A percentile compares a stretch with the other conserved stretches of the same genome.
Evolutionary conservation across 2,888 invertebrate species (phyloP).

Genomic region (Apocheima hispidaria): DNA sequence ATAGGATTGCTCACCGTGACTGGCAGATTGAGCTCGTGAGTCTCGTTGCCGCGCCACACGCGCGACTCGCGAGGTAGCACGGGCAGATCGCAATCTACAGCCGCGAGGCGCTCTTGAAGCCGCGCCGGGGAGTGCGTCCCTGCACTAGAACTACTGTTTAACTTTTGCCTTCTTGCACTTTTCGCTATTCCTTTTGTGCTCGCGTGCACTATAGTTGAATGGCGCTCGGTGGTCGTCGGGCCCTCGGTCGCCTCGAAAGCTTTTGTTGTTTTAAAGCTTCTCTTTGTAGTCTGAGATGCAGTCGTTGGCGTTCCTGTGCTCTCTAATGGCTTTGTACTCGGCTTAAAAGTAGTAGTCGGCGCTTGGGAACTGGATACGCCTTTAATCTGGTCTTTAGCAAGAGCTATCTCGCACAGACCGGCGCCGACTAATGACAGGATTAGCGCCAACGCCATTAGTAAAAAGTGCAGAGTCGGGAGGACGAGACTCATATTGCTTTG

Average conservation of each 20-base stretch:
- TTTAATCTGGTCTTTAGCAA: conserved; percentile 62
- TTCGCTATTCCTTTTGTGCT: conserved; percentile 73
- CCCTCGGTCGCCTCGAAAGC: conserved; percentile 64
- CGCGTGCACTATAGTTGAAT: conserved; percentile 69
- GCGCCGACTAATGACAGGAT: conserved; percentile 66
- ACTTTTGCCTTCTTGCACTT: conserved; percentile 79
- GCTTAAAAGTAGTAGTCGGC: conserved; percentile 57
- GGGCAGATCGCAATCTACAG: conserved; percentile 88
- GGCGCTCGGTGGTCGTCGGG: conserved; percentile 62
- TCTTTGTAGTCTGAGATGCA: conserved; percentile 71
- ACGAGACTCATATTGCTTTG: conserved; percentile 49
- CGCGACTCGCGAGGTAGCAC: conserved; percentile 88
- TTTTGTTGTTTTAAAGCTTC: conserved; percentile 73
- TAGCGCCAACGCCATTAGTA: conserved; percentile 61
- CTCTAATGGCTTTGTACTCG: conserved; percentile 64
- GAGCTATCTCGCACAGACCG: conserved; percentile 61
- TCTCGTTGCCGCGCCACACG: conserved; percentile 90
- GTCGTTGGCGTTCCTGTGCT: conserved; percentile 64
- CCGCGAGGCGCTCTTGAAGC: conserved; percentile 87
- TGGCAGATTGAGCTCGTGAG: conserved; percentile 89
- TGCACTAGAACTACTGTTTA: conserved; percentile 72
- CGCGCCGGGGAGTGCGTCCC: conserved; percentile 78
- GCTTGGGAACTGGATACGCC: conserved; percentile 61
- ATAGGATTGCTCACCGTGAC: conserved; percentile 86
- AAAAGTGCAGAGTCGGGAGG: conserved; percentile 51